These are phyloP conservation scores for Drosophila tani DNA, from an alignment of 1,140 invertebrate genomes.

Conservation along the genomic window DNA sequence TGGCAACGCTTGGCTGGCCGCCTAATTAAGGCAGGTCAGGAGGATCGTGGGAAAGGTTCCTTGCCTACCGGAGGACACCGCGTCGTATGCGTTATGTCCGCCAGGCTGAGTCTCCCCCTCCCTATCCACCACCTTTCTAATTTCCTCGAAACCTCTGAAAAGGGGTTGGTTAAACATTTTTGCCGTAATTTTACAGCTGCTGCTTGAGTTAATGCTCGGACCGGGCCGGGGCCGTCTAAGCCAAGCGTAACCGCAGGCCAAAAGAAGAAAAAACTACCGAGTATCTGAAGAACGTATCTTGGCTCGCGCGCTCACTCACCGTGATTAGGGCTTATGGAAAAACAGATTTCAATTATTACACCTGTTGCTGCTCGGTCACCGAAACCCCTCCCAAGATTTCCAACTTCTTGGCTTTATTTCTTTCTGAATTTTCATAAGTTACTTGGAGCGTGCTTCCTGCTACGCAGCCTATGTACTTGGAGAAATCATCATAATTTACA, in stretches of 20 bases:
- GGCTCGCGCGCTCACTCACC: conserved; percentile 48
- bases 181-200: conserved; percentile 76
- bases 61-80: conserved; percentile 7
- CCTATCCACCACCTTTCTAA: conserved; percentile 15
- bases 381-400: conserved; percentile 48
- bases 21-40: conserved; percentile 70
- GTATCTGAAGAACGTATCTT: conserved; percentile 53
- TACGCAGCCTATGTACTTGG: conserved; percentile 41
- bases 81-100: conserved; percentile 51
- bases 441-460: conserved; percentile 79
- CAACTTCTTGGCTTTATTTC: conserved; percentile 27
- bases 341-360: conserved; percentile 80
- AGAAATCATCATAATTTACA: conserved; percentile 5
- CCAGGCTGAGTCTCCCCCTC: neutral
- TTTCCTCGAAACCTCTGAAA: conserved; percentile 12
- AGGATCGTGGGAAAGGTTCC: conserved; percentile 63
- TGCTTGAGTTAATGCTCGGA: conserved; percentile 61
- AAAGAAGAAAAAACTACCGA: conserved; percentile 3
- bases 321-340: conserved; percentile 74
- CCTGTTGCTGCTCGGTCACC: conserved; percentile 62
- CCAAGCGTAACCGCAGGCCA: conserved; percentile 66
- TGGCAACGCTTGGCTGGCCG: conserved; percentile 59
- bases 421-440: conserved; percentile 60
- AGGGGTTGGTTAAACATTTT: conserved; percentile 36
- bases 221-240: conserved; percentile 3